Evolutionary conservation across 2,888 invertebrate genomes (phyloP).

Genomic region (Lepeophtheirus nordmannii): DNA sequence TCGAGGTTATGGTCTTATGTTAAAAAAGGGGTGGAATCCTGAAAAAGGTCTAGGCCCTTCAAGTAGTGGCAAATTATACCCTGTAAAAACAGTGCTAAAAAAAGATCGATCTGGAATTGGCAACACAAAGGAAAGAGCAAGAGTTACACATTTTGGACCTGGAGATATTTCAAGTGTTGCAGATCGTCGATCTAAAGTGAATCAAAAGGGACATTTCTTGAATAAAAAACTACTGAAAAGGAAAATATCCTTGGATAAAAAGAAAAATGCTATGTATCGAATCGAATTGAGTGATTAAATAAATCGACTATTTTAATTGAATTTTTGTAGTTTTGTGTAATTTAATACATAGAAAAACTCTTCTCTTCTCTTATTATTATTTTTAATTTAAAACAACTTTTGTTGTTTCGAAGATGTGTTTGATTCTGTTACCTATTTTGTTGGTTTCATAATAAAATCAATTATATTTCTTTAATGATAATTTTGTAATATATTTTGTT

Average conservation of each 20-base stretch:
- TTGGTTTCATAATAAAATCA: too few relatives aligned
- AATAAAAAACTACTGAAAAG: too few relatives aligned
- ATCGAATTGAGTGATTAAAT: background rate
- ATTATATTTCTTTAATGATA: too few relatives aligned
- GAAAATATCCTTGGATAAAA: too few relatives aligned
- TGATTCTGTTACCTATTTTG: too few relatives aligned
- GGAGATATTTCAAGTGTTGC: background rate
- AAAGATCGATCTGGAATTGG: constrained; percentile 8
- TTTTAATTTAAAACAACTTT: too few relatives aligned
- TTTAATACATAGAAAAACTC: too few relatives aligned
- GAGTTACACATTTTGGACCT: constrained; percentile 13
- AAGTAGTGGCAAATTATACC: background rate
- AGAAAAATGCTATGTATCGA: too few relatives aligned
- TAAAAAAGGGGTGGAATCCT: constrained; percentile 3
- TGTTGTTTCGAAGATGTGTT: too few relatives aligned
- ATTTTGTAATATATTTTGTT: too few relatives aligned
- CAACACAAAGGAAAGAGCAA: background rate
- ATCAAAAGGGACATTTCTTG: too few relatives aligned
- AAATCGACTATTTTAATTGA: background rate
- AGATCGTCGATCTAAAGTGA: background rate
- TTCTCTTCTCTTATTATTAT: too few relatives aligned
- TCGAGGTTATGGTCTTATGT: constrained; percentile 7
- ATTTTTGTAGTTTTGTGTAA: background rate
- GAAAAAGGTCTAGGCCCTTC: constrained; percentile 14
- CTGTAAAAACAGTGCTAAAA: constrained; percentile 14